phyloP scores from a whole-genome alignment of 2,797 vertebrate genomes.

The Pipistrellus pygmaeus region DNA sequence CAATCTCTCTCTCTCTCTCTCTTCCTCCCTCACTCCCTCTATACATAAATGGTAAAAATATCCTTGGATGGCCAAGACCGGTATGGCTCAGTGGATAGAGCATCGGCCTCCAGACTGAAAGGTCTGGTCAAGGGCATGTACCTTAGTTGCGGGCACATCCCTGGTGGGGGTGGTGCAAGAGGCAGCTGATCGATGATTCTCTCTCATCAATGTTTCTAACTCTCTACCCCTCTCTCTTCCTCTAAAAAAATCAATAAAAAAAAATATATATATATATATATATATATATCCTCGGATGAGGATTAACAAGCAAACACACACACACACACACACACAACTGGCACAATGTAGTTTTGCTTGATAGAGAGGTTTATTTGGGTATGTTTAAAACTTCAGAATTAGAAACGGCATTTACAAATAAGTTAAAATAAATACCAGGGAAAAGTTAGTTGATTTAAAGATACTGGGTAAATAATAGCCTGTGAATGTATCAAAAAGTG shows the following conservation, averaged over 20 bases:
- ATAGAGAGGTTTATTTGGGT: background rate
- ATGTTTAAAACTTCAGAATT: background rate
- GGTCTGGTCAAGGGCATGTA: too few relatives aligned
- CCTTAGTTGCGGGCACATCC: too few relatives aligned
- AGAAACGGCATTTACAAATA: slow-evolving; percentile 9
- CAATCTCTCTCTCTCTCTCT: background rate
- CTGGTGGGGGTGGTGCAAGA: too few relatives aligned
- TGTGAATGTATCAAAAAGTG: background rate
- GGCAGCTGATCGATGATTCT: too few relatives aligned
- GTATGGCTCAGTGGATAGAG: too few relatives aligned
- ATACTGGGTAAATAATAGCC: background rate
- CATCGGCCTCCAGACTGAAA: too few relatives aligned
- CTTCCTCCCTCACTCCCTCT: background rate
- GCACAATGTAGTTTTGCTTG: background rate
- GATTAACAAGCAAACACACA: background rate
- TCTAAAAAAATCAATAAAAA: too few relatives aligned
- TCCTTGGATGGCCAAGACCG: background rate
- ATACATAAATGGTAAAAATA: background rate
- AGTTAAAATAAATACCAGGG: background rate
- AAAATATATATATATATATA: too few relatives aligned
- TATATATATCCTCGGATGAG: background rate
- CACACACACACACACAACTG: too few relatives aligned
- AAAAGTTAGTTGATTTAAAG: background rate
- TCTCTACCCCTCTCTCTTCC: too few relatives aligned
- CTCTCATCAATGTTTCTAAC: too few relatives aligned